Evolutionary conservation across 2,888 invertebrate genomes (phyloP).

Genomic region (Steromphala cineraria): DNA sequence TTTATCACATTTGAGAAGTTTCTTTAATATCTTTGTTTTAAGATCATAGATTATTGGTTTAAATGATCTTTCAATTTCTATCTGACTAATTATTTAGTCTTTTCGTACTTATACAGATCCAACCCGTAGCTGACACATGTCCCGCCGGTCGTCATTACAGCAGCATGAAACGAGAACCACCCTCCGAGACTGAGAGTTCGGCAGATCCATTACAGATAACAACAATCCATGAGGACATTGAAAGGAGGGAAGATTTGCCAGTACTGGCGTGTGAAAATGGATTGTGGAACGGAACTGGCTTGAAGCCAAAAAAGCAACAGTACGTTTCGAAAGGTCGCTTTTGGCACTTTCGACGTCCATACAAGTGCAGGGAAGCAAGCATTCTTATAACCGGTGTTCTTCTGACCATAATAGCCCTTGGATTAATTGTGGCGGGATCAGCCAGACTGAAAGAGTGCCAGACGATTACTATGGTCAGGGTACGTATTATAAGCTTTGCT

Average conservation of each 20-base stretch:
- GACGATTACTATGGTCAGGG: constrained; percentile 14
- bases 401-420: constrained; percentile 37
- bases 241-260: constrained; percentile 32
- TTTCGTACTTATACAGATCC: not conserved
- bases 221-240: constrained; percentile 12
- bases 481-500: not conserved
- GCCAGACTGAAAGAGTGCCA: constrained; percentile 40
- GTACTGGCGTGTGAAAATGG: constrained; percentile 39
- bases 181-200: not conserved
- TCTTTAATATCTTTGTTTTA: too few species aligned
- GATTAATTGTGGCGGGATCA: constrained; percentile 46
- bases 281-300: constrained; percentile 20
- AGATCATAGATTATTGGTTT: too few species aligned
- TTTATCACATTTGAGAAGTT: too few species aligned
- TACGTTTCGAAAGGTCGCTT: constrained; percentile 19
- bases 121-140: not conserved
- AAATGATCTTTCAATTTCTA: too few species aligned
- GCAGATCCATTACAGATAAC: not conserved
- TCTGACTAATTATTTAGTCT: too few species aligned
- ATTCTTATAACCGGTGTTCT: constrained; percentile 32
- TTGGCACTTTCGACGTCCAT: not conserved
- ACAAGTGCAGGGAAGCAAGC: constrained; percentile 26
- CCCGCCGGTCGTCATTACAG: not conserved
- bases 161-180: not conserved
- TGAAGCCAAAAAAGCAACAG: constrained; percentile 27